Conservation (phyloP, 2,888 invertebrate species). For the Ramazzottius varieornatus region DNA sequence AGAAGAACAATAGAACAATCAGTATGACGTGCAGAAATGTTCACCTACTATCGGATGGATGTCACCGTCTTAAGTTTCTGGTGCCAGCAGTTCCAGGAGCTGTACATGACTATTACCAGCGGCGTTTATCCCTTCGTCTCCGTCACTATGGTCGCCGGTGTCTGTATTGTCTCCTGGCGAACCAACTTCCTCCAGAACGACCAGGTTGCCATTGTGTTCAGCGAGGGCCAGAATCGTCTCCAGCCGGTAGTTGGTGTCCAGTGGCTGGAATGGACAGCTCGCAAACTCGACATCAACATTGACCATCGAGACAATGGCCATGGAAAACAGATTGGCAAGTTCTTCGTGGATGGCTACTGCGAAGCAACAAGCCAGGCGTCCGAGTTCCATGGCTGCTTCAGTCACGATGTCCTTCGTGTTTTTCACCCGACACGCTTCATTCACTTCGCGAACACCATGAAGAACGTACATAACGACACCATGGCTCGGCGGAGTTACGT, state of each 20-base stretch:
- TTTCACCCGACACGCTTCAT: neutral
- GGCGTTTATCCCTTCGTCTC: neutral
- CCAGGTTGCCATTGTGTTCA: neutral
- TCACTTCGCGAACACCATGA: neutral
- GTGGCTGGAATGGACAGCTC: neutral
- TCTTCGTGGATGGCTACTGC: neutral
- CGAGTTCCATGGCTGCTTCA: neutral
- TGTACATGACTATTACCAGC: neutral
- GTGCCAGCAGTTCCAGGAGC: neutral
- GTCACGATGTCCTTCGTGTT: neutral
- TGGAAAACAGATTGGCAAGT: neutral
- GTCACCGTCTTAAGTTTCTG: neutral
- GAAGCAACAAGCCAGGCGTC: neutral
- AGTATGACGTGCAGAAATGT: neutral
- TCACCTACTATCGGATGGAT: neutral
- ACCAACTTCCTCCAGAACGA: neutral
- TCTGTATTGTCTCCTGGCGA: neutral
- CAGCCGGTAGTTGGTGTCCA: neutral
- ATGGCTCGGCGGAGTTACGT: neutral
- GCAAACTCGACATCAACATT: neutral
- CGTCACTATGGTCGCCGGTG: neutral
- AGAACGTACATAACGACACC: neutral
- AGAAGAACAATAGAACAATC: neutral
- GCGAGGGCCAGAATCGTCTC: neutral
- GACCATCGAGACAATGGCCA: neutral